These are phyloP conservation scores for Corydoras sp. DNA, from an alignment of 2,113 vertebrate genomes.

Conservation along the genomic window DNA sequence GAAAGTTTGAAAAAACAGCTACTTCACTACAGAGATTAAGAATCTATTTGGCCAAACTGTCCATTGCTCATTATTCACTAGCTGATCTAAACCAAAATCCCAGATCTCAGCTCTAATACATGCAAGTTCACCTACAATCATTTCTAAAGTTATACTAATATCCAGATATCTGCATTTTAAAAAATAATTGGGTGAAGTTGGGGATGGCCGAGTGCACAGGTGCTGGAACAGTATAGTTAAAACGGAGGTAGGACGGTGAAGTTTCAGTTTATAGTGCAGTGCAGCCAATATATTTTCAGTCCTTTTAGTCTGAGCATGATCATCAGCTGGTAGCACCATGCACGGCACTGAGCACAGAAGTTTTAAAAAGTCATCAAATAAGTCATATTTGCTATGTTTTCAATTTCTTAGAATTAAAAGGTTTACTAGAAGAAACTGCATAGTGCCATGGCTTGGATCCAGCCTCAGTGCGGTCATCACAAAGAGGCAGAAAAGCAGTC, in stretches of 20 bases:
- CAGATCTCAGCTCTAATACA: neutral
- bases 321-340: too few species aligned
- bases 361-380: too few species aligned
- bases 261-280: slow-evolving; percentile 32
- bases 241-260: slow-evolving; percentile 37
- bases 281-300: slow-evolving; percentile 9
- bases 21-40: neutral
- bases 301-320: neutral
- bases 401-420: too few species aligned
- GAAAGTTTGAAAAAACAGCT: neutral
- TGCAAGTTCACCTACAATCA: neutral
- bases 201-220: neutral
- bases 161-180: slow-evolving; percentile 9
- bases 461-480: too few species aligned
- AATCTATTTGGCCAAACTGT: neutral
- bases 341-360: too few species aligned
- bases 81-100: neutral
- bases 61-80: neutral
- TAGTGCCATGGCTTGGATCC: too few species aligned
- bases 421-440: too few species aligned
- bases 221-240: slow-evolving; percentile 20
- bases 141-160: neutral
- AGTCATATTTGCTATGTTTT: too few species aligned
- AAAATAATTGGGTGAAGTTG: slow-evolving; percentile 27
- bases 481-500: too few species aligned